These are phyloP conservation scores for Zalophus californianus DNA, from an alignment of 2,797 vertebrate species.

Conservation along the genomic window DNA sequence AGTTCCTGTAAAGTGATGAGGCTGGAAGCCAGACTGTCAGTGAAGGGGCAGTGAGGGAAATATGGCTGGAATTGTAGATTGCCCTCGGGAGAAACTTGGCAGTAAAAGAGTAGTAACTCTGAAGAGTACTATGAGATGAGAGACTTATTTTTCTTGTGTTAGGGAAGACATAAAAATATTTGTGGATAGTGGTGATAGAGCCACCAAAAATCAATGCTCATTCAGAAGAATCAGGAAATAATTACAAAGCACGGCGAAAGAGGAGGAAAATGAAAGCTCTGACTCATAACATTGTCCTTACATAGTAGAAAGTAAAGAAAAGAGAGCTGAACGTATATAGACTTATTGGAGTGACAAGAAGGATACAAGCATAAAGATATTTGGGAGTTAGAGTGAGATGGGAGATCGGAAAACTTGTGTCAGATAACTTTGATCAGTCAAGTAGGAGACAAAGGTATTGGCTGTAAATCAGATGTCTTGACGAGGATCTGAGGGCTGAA, in stretches of 20 bases:
- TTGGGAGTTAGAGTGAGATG: not conserved
- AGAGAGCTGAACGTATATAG: not conserved
- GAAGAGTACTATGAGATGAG: not conserved
- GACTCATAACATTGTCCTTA: not conserved
- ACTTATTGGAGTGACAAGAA: not conserved
- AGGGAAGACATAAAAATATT: not conserved
- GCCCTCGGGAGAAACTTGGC: not conserved
- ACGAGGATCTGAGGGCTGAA: not conserved
- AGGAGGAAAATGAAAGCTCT: not conserved
- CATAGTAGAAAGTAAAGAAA: not conserved
- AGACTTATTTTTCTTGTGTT: slow-evolving; percentile 1
- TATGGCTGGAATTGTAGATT: not conserved
- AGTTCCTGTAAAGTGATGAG: slow-evolving; percentile 14
- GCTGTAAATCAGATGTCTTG: not conserved
- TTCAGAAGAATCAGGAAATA: slow-evolving; percentile 12
- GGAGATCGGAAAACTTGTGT: not conserved
- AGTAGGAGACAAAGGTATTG: not conserved
- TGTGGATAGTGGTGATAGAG: not conserved
- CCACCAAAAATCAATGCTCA: slow-evolving; percentile 5
- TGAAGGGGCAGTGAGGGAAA: not conserved
- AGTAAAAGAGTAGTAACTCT: not conserved
- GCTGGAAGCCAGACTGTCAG: not conserved
- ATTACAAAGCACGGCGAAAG: not conserved
- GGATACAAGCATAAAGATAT: not conserved
- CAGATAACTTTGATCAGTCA: not conserved